Evolutionary conservation across 2,113 vertebrate species (phyloP).

Genomic region (Collichthys lucidus): DNA sequence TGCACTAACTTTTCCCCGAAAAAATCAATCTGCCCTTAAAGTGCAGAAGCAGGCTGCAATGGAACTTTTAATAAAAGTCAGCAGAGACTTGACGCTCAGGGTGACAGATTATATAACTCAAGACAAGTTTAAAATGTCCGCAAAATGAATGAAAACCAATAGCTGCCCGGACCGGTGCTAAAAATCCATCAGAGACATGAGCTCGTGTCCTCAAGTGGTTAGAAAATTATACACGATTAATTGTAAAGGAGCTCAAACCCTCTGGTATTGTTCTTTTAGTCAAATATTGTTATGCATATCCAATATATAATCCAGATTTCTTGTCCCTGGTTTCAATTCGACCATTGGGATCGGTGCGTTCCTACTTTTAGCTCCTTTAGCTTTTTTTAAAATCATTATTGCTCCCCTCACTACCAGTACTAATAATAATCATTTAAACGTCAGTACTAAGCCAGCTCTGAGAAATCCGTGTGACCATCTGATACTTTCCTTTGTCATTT

Average conservation of each 20-base stretch:
- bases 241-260: neutral
- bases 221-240: neutral
- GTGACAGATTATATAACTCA: neutral
- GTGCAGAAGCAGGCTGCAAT: too few species aligned
- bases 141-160: neutral
- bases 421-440: constrained; percentile 1
- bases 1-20: too few species aligned
- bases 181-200: neutral
- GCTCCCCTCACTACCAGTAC: neutral
- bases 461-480: constrained; percentile 11
- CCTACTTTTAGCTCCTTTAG: neutral
- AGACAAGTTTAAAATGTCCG: too few species aligned
- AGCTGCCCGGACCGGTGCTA: neutral
- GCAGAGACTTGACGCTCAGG: neutral
- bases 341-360: neutral
- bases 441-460: neutral
- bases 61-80: neutral
- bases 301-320: neutral
- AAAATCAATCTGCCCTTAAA: too few species aligned
- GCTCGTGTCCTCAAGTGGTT: neutral
- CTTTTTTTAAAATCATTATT: neutral
- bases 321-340: neutral
- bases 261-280: neutral
- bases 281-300: neutral
- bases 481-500: constrained; percentile 21